These are phyloP conservation scores for Toxotes jaculatrix DNA, from an alignment of 2,113 vertebrate species.

Conservation along the genomic window DNA sequence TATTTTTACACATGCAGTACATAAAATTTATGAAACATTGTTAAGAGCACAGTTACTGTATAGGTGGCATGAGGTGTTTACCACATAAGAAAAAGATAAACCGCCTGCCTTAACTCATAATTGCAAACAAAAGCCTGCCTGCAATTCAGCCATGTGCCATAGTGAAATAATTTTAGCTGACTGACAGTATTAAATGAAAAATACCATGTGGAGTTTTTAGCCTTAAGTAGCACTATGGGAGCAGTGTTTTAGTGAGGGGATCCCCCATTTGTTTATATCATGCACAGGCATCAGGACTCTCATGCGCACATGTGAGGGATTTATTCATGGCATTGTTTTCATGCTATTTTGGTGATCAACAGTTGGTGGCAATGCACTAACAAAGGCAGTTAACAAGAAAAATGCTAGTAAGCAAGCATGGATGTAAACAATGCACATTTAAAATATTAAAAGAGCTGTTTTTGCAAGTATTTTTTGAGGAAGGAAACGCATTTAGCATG, in stretches of 20 bases:
- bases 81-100: background rate
- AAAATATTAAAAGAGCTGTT: too few species aligned
- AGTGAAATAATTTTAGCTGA: slow-evolving; percentile 9
- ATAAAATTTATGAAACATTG: background rate
- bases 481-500: too few species aligned
- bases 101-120: background rate
- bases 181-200: too few species aligned
- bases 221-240: background rate
- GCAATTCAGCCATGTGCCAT: background rate
- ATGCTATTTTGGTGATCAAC: too few species aligned
- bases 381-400: background rate
- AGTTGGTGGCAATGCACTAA: too few species aligned
- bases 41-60: background rate
- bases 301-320: too few species aligned
- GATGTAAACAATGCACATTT: too few species aligned
- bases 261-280: background rate
- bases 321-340: too few species aligned
- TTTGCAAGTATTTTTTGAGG: too few species aligned
- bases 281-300: too few species aligned
- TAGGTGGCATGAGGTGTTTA: background rate
- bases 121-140: too few species aligned
- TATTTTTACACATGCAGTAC: background rate
- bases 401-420: background rate
- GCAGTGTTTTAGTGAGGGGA: background rate
- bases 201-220: background rate